These are phyloP conservation scores for Laticauda laticaudata DNA, from an alignment of 2,113 vertebrate genomes.

Conservation along the genomic window DNA sequence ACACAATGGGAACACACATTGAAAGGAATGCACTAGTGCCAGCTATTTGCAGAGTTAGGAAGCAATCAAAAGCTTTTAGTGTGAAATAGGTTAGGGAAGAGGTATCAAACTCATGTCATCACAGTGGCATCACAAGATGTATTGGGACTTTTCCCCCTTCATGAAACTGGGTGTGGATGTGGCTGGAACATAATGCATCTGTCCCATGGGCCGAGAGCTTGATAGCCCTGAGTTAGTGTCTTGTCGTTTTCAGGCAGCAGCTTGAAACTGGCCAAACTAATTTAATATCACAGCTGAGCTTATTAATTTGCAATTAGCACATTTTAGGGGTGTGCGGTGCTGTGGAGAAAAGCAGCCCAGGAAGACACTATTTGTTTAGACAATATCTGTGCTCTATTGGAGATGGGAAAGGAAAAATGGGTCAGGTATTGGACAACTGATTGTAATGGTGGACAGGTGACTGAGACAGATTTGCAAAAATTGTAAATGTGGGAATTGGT, in stretches of 20 bases:
- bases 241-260: neutral
- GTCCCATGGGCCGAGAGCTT: no score
- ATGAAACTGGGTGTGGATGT: no score
- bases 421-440: neutral
- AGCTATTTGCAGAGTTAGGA: neutral
- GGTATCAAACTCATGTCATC: no score
- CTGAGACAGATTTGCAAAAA: neutral
- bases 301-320: neutral
- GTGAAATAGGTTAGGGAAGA: neutral
- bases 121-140: no score
- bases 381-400: neutral
- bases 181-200: no score
- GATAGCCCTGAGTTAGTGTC: neutral
- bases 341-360: neutral
- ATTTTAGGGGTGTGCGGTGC: neutral
- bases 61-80: neutral
- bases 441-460: neutral
- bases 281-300: neutral
- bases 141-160: no score
- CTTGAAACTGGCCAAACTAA: neutral
- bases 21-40: neutral
- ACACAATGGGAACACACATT: neutral
- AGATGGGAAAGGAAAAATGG: neutral
- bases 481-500: neutral
- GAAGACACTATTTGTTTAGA: neutral